These are phyloP conservation scores for Raillietiella orientalis DNA, from an alignment of 2,888 invertebrate species.

Conservation along the genomic window DNA sequence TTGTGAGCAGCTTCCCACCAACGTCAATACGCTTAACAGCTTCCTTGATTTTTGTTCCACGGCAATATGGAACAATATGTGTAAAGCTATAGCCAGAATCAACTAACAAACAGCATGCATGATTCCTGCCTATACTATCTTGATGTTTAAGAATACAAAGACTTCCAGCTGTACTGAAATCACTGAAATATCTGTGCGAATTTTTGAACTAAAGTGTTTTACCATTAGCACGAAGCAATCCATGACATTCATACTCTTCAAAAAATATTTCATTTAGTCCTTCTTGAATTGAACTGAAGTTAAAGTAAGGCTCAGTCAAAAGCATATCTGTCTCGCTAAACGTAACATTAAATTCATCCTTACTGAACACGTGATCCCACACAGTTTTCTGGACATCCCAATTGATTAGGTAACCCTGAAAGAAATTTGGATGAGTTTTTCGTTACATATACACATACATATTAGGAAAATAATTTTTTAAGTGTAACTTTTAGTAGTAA, in stretches of 20 bases:
- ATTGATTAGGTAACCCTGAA: constrained; percentile 55
- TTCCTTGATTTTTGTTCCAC: constrained; percentile 29
- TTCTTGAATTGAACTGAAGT: constrained; percentile 71
- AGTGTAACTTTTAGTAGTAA: too few relatives aligned
- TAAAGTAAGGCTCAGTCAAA: constrained; percentile 75
- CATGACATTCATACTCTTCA: constrained; percentile 77
- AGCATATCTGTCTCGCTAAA: constrained; percentile 43
- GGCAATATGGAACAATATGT: constrained; percentile 66
- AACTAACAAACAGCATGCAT: constrained; percentile 51
- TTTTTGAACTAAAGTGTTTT: constrained; percentile 4
- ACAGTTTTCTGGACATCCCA: constrained; percentile 87
- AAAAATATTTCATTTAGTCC: constrained; percentile 84
- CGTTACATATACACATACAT: too few relatives aligned
- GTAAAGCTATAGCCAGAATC: constrained; percentile 90
- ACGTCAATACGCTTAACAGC: constrained; percentile 59
- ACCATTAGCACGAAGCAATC: constrained; percentile 11
- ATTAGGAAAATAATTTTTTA: too few relatives aligned
- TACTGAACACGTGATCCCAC: constrained; percentile 69
- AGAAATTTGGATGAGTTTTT: too few relatives aligned
- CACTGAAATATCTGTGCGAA: constrained; percentile 2
- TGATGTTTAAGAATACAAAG: constrained; percentile 35
- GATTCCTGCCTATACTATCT: too few relatives aligned
- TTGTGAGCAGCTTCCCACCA: constrained; percentile 86
- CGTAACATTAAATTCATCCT: constrained; percentile 43
- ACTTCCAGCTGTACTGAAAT: constrained; percentile 23